phyloP scores from a whole-genome alignment of 2,113 vertebrate genomes.

The Astur gentilis region DNA sequence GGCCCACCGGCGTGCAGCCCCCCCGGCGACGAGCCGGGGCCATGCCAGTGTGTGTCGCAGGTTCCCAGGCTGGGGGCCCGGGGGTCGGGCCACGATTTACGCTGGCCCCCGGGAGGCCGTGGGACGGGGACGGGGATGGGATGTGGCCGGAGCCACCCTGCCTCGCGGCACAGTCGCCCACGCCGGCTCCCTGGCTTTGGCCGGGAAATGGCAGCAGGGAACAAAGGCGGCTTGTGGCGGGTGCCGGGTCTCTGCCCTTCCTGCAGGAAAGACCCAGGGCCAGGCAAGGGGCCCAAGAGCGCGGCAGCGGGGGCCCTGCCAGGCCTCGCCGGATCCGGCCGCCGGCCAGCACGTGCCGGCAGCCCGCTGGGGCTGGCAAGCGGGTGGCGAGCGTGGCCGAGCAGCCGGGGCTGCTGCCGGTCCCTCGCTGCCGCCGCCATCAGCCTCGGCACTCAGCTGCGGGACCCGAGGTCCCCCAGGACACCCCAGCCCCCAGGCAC shows the following conservation, averaged over 20 bases:
- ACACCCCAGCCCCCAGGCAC: background rate
- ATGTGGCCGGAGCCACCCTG: background rate
- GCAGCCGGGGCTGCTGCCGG: background rate
- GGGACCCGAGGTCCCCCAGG: fast-evolving
- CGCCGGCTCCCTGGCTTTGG: no score
- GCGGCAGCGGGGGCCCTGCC: background rate
- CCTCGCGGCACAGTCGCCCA: background rate
- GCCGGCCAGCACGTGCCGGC: background rate
- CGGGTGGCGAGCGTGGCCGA: background rate
- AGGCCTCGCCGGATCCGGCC: background rate
- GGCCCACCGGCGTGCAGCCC: no score
- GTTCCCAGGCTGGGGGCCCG: fast-evolving
- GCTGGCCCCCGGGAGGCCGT: no score
- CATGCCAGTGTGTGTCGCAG: fast-evolving
- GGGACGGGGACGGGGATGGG: background rate
- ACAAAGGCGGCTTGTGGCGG: background rate
- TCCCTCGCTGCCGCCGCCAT: fast-evolving
- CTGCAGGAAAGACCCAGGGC: background rate
- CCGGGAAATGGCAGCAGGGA: no score
- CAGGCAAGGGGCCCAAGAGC: background rate
- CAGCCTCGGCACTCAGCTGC: background rate
- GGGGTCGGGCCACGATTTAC: no score
- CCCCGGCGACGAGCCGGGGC: no score
- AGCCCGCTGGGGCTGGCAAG: background rate
- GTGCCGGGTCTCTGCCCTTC: background rate